Conservation (phyloP, 1,140 invertebrate species). For the Aphaenogaster floridana region DNA sequence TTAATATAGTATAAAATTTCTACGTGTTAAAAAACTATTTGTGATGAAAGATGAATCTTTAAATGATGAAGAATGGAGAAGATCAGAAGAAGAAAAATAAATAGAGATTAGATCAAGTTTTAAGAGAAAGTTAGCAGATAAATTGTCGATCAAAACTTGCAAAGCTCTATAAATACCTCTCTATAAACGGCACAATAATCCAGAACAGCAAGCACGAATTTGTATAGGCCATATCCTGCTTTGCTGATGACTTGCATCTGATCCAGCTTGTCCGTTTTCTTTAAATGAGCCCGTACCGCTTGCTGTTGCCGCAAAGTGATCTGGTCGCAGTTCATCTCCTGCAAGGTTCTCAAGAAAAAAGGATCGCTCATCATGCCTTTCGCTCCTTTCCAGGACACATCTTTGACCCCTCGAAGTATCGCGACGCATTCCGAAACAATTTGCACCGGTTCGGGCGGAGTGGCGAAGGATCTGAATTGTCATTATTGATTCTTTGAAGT, state of each 20-base stretch:
- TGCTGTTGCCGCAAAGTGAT: conserved; percentile 92
- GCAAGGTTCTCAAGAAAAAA: conserved; percentile 92
- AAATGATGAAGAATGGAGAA: not conserved
- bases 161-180: conserved; percentile 87
- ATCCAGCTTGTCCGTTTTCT: conserved; percentile 90
- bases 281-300: conserved; percentile 91
- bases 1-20: not conserved
- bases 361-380: conserved; percentile 97
- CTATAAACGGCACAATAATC: conserved; percentile 94
- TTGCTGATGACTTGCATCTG: conserved; percentile 92
- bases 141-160: not conserved
- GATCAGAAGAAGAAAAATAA: not conserved
- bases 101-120: not conserved
- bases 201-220: conserved; percentile 94
- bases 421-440: conserved; percentile 95
- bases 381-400: conserved; percentile 95
- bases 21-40: not conserved
- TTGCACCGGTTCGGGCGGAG: conserved; percentile 95
- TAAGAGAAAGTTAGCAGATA: not conserved
- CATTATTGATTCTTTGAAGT: not conserved
- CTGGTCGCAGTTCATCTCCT: conserved; percentile 94
- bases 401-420: conserved; percentile 93
- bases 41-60: not conserved
- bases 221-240: conserved; percentile 94
- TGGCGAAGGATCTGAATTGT: conserved; percentile 92